These are phyloP conservation scores for Plusia festucae DNA, from an alignment of 2,888 invertebrate species.

Conservation along the genomic window DNA sequence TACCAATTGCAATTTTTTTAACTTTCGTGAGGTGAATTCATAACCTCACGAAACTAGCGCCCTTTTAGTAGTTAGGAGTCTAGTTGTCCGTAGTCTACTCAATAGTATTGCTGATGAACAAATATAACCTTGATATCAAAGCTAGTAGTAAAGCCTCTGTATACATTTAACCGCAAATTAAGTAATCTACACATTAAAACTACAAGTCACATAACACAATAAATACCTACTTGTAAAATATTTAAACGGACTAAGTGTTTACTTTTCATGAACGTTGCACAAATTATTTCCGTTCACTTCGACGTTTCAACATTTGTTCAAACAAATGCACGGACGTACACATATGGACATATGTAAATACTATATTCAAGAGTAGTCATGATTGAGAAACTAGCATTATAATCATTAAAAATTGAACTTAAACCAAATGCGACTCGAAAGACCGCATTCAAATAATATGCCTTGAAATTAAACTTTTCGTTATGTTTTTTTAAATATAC, in stretches of 20 bases:
- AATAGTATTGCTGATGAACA: too few relatives aligned
- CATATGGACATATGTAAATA: not conserved
- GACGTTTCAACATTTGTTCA: conserved; percentile 49
- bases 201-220: conserved; percentile 15
- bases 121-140: not conserved
- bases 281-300: conserved; percentile 44
- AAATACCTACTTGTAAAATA: conserved; percentile 19
- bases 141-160: not conserved
- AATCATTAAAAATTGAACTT: not conserved
- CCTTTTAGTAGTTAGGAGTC: too few relatives aligned
- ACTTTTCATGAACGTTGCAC: conserved; percentile 40
- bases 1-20: too few relatives aligned
- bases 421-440: not conserved
- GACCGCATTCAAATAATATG: too few relatives aligned
- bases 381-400: not conserved
- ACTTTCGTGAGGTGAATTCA: too few relatives aligned
- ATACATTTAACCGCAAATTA: not conserved
- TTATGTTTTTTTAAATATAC: too few relatives aligned
- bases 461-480: too few relatives aligned
- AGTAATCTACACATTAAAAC: conserved; percentile 1
- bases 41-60: too few relatives aligned
- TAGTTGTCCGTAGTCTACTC: too few relatives aligned
- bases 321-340: conserved; percentile 27
- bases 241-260: conserved; percentile 23
- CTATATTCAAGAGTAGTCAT: not conserved